Conservation (phyloP, 2,113 vertebrate species). For the Neoarius graeffei region DNA sequence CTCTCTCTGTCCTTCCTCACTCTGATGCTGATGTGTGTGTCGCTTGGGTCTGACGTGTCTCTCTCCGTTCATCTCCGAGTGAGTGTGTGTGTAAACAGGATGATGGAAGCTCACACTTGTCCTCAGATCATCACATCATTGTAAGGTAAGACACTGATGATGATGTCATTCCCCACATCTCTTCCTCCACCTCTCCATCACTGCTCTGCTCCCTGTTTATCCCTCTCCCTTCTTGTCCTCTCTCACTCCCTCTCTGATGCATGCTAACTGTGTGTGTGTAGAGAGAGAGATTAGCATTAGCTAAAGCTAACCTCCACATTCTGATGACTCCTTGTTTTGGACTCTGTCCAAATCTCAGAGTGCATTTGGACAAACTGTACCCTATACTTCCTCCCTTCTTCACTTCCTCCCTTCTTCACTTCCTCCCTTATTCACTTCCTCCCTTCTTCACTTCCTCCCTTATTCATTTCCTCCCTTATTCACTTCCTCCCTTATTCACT, state of each 20-base stretch:
- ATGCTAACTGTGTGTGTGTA: background rate
- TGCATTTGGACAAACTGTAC: background rate
- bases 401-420: background rate
- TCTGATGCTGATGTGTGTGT: constrained; percentile 19
- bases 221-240: background rate
- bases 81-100: constrained; percentile 12
- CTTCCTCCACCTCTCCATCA: constrained; percentile 6
- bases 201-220: background rate
- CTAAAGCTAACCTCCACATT: constrained; percentile 35
- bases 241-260: background rate
- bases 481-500: background rate
- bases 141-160: constrained; percentile 26
- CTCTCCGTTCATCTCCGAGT: background rate
- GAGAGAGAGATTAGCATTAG: constrained; percentile 18
- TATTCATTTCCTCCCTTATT: too few relatives aligned
- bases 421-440: background rate
- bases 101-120: constrained; percentile 24
- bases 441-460: too few relatives aligned
- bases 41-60: background rate
- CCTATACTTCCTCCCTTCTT: background rate
- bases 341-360: background rate
- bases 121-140: constrained; percentile 11
- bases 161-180: constrained; percentile 17
- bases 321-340: constrained; percentile 23
- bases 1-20: constrained; percentile 17